Evolutionary conservation across 2,113 vertebrate genomes (phyloP).

Genomic region (Pelmatolapia mariae): DNA sequence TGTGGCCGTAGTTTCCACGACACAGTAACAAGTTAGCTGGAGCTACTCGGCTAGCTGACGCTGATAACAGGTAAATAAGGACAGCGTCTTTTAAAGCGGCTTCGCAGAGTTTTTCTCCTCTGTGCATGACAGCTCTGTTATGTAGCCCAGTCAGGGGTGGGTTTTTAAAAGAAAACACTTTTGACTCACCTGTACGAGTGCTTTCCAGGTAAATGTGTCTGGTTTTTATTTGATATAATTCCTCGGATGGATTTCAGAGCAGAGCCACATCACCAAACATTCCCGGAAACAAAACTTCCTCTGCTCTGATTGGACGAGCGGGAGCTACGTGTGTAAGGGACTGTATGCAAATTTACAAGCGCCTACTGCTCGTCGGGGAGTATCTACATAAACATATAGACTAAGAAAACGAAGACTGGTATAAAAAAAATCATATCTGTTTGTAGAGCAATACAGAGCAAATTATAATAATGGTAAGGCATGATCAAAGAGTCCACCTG

Average conservation of each 20-base stretch:
- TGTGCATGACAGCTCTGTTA: background rate
- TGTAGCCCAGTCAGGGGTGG: background rate
- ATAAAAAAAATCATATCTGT: background rate
- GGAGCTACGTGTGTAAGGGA: conserved; percentile 38
- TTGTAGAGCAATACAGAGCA: background rate
- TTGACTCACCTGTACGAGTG: conserved; percentile 57
- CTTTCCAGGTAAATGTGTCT: conserved; percentile 24
- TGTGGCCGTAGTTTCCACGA: background rate
- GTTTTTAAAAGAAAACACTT: background rate
- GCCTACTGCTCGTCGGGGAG: background rate
- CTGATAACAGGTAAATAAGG: conserved; percentile 14
- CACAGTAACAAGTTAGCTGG: conserved; percentile 29
- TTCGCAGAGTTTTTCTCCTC: background rate
- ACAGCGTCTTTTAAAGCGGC: conserved; percentile 6
- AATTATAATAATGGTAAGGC: conserved; percentile 33
- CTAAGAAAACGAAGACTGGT: background rate
- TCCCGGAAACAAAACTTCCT: conserved; percentile 72
- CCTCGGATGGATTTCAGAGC: conserved; percentile 62
- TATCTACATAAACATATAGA: background rate
- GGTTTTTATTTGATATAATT: conserved; percentile 51
- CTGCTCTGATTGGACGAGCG: conserved; percentile 60
- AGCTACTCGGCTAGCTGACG: conserved; percentile 15
- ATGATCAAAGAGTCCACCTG: conserved; percentile 55
- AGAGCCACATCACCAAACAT: conserved; percentile 78
- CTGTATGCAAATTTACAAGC: conserved; percentile 9